Percentiles rank a stretch among this genome's conserved stretches.
phyloP scores from a whole-genome alignment of 2,797 vertebrate genomes.

The Fringilla coelebs region DNA sequence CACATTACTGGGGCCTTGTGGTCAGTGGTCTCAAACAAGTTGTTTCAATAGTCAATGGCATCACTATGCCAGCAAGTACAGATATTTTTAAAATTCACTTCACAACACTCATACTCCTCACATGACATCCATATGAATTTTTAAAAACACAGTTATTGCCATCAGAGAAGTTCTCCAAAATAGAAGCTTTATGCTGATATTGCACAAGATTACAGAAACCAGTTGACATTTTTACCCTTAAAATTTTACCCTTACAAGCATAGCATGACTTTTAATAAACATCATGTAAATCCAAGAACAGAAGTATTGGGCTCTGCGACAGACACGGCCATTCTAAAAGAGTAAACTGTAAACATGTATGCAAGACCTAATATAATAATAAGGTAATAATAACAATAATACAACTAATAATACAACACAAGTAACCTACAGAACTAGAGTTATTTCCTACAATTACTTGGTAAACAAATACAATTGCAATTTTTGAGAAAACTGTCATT shows the following conservation, averaged over 20 bases:
- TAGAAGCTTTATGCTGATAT: neutral
- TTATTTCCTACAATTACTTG: neutral
- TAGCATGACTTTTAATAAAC: neutral
- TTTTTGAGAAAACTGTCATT: neutral
- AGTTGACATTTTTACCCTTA: neutral
- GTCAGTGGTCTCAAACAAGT: neutral
- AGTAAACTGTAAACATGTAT: neutral
- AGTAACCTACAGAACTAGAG: neutral
- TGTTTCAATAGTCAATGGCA: neutral
- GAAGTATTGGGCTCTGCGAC: fast-evolving
- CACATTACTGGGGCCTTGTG: neutral
- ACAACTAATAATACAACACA: neutral
- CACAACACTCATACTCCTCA: neutral
- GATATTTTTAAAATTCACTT: neutral
- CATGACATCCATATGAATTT: fast-evolving
- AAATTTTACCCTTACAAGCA: neutral
- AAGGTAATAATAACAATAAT: neutral
- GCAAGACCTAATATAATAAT: neutral
- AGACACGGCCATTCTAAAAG: neutral
- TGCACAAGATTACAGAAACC: neutral
- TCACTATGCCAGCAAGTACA: neutral
- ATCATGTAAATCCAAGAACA: neutral
- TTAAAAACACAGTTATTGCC: neutral
- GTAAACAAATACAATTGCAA: neutral
- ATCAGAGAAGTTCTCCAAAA: neutral